Base-by-base conservation (phyloP, 2,113 vertebrate species). In the Irena cyanogastra region DNA sequence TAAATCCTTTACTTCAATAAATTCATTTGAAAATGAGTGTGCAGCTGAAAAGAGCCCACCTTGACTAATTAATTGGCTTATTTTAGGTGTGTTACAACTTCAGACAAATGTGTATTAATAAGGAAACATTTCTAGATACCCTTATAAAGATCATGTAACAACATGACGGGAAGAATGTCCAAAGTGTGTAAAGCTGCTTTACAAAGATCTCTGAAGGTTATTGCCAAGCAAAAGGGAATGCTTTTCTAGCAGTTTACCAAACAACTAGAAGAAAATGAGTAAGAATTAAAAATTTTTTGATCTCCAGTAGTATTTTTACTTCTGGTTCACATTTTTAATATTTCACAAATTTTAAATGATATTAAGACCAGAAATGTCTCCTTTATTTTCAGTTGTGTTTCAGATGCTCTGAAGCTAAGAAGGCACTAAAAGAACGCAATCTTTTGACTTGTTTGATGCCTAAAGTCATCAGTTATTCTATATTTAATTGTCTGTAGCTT, bases 1-100 rank as follows among this genome's bases (percentile, higher is more conserved):
- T 98, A 98, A 97, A 98, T 97, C 94, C 95, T 97, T 97, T 98
- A 97, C 97, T 97, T 98, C 94, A 97, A 98, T 98, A 98, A 98
- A 98, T 95, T 94, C 91, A 97, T 98, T 98, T 97, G 89, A 98
- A 98, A 97, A 95, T 95, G 92, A 97, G 78, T 78, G 76, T 94
- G 90, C 90, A 97, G 71, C 86, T 97, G 83, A 82, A 82, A 91
- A 93, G 61, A 95, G 80, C 92, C 71, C 92, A 33, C 90, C 90
- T 74, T 87, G 93, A 83, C 75, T 86, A 87, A 53, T 76, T 93
- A 74, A 94, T 71, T 94, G 85, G 61, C 56, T 80, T 95, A 76
- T 45, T 91, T 85, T 74, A 95, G 88, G 30, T 54, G 33, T 76
- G 44, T 33, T 68, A 65, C 76, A 57, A 59, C 10, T 87, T 87